Evolutionary conservation across 2,797 vertebrate genomes (phyloP), one percentile per base, ranked within the genome.

Genomic region (Sandelia bainsii): DNA sequence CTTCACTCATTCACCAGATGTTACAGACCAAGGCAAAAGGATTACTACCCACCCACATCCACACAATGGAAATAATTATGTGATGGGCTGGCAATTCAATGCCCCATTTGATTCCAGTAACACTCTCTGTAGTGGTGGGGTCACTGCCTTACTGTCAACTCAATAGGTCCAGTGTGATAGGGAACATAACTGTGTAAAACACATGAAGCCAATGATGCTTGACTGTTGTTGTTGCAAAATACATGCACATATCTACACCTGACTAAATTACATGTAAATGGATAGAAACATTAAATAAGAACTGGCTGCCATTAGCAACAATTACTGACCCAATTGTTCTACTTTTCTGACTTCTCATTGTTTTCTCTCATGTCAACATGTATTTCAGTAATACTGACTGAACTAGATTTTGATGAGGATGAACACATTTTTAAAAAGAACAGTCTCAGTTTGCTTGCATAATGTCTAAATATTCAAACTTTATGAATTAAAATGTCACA

Each of bases 1-100:
- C 77, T 82, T 83, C 76, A 69, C 79, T 79, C 86, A 68, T 76
- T 73, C 78, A 84, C 79, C 91, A 92, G 87, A 91, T 92, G 90
- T 91, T 88, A 80, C 77, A 85, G 77, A 78, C 72, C 77, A 68
- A 37, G 72, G 76, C 82, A 40, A 62, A 29, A 45, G 67, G 72
- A 81, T 80, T 74, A 82, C 72, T 54, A 44, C 76, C 71, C 76
- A 63, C 74, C 69, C 61, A 22, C 74, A 75, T 69, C 72, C 60
- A 61, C 81, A 81, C 84, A 89, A 79, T 83, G 80, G 79, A 85
- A 87, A 82, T 87, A 82, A 90, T 75, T 86, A 88, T 78, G 81
- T 80, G 84, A 86, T 50, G 69, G 83, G 34, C 66, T 75, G 79
- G 79, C 66, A 87, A 82, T 85, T 89, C 83, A 79, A 75, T 79